These are phyloP conservation scores for Ephestia elutella DNA, from an alignment of 1,140 invertebrate species.

Conservation along the genomic window DNA sequence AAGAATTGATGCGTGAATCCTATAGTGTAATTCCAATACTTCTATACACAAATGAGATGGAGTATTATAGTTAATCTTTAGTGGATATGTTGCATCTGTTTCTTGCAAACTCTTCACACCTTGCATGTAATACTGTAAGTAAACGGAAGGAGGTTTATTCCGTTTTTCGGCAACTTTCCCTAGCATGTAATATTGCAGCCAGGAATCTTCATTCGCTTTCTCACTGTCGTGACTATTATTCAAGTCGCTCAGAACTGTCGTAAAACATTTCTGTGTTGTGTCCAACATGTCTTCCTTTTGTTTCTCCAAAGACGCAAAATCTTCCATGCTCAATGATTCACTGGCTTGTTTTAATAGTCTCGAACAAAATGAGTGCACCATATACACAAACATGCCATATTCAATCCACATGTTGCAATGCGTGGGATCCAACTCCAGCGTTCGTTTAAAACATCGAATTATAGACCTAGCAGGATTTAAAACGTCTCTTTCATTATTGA, in stretches of 20 bases:
- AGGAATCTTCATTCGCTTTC: constrained; percentile 83
- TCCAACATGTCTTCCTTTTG: constrained; percentile 86
- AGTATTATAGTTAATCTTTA: constrained; percentile 88
- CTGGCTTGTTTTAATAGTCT: constrained; percentile 86
- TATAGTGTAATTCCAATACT: constrained; percentile 88
- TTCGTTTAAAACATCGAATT: constrained; percentile 85
- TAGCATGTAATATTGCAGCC: constrained; percentile 94
- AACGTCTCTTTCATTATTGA: constrained; percentile 81
- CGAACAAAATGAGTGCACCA: constrained; percentile 90
- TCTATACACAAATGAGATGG: constrained; percentile 91
- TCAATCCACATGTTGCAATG: constrained; percentile 90
- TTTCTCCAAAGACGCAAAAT: constrained; percentile 82
- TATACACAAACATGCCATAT: constrained; percentile 90
- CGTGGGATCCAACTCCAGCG: constrained; percentile 81
- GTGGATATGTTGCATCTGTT: constrained; percentile 89
- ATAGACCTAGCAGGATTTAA: constrained; percentile 82
- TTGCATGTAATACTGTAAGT: constrained; percentile 85
- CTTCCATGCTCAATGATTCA: constrained; percentile 85
- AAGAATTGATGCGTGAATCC: constrained; percentile 88
- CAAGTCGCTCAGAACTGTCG: constrained; percentile 78
- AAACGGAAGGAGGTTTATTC: constrained; percentile 81
- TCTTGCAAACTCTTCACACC: constrained; percentile 84
- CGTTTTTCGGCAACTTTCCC: constrained; percentile 93
- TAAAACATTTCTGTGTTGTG: constrained; percentile 85
- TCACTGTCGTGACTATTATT: constrained; percentile 71